Evolutionary conservation across 1,140 invertebrate genomes (phyloP), one percentile per base, ranked within the genome.

Genomic region (Rhopalosiphum maidis): DNA sequence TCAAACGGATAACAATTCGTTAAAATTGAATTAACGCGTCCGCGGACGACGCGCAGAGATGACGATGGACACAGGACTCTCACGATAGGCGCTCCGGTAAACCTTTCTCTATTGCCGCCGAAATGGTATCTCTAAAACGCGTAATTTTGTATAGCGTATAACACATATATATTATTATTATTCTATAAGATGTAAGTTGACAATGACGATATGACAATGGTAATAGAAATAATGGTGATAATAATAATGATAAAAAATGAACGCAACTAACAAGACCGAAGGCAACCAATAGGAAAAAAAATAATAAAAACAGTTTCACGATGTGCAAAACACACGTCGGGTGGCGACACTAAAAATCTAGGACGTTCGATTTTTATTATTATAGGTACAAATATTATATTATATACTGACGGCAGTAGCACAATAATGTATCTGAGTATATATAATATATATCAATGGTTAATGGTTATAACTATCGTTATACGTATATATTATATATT

Each of bases 1-100:
- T 93, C 91, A 93, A 93, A 93, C 91, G 91, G 60, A 91, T 90
- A 90, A 90, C 89, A 68, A 92, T 93, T 93, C 91, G 91, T 93
- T 93, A 93, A 54, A 93, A 93, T 93, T 93, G 91, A 93, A 92
- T 92, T 92, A 92, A 92, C 91, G 46, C 60, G 90, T 41, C 48
- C 35, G 55, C 89, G 21, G 25, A 15, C 35, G 54, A 43, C 89
- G 88, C 55, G 55, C 25, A 18, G 9, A 25, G 55, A 60, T 9
- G 86, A 11, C 23, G 54, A 46, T 51, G 89, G 15, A 7, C 54
- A 60, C 35, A 4, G 25, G 41, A 37, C 46, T 93, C 91, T 93
- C 91, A 93, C 91, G 91, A 48, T 54, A 54, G n/a, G 77, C 91
- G 91, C 77, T 46, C 25, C 35, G n/a, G 37, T n/a, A 25, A 9